These are phyloP conservation scores for Distichodus sexfasciatus DNA, from an alignment of 2,797 vertebrate genomes.

Conservation along the genomic window DNA sequence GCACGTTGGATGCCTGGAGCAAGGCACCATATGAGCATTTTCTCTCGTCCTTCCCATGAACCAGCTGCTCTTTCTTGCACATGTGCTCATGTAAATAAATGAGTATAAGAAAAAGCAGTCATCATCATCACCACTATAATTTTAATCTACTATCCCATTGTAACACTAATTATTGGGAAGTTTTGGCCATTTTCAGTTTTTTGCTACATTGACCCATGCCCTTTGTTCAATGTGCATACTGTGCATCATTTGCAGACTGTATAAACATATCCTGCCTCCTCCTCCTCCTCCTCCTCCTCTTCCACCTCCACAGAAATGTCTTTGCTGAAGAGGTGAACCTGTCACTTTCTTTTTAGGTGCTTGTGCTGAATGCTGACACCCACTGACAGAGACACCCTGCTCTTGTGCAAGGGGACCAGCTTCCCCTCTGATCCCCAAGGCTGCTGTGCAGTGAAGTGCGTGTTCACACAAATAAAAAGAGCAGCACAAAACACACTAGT, in stretches of 20 bases:
- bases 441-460: no score
- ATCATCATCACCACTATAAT: not conserved
- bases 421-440: not conserved
- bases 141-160: not conserved
- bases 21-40: not conserved
- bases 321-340: conserved; percentile 13
- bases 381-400: conserved; percentile 7
- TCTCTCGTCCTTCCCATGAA: not conserved
- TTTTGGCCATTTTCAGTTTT: not conserved
- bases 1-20: not conserved
- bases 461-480: no score
- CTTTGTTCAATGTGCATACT: not conserved
- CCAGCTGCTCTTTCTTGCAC: not conserved
- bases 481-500: no score
- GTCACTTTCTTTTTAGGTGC: conserved; percentile 24
- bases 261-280: conserved; percentile 7
- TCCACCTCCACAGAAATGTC: not conserved
- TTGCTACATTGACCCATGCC: not conserved
- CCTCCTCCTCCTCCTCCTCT: conserved; percentile 1
- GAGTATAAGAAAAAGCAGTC: conserved; percentile 15
- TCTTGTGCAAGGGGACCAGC: conserved; percentile 17
- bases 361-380: not conserved
- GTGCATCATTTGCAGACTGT: not conserved
- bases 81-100: not conserved
- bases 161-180: conserved; percentile 1